Conservation (phyloP, 1,140 invertebrate species). For the Halesus radiatus region DNA sequence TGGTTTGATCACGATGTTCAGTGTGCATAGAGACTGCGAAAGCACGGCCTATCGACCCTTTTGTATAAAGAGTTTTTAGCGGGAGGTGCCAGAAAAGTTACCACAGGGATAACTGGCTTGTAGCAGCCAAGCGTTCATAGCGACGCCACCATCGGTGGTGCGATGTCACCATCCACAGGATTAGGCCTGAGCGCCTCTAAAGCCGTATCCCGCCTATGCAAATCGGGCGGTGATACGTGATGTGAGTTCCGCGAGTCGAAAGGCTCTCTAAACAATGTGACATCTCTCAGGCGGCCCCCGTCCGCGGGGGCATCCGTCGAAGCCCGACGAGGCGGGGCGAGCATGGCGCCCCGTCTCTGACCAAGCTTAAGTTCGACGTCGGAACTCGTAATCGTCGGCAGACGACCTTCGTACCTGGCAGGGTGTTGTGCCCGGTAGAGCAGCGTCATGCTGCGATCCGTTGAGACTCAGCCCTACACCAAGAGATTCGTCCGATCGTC, state of each 20-base stretch:
- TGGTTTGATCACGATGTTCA: conserved; percentile 78
- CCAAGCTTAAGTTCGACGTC: no score
- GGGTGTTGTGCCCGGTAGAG: conserved; percentile 75
- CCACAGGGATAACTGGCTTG: conserved; percentile 87
- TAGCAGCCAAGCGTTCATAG: conserved; percentile 88
- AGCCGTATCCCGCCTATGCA: conserved; percentile 79
- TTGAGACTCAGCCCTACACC: conserved; percentile 71
- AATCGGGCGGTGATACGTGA: conserved; percentile 69
- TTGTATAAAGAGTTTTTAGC: conserved; percentile 81
- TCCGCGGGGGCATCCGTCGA: conserved; percentile 86
- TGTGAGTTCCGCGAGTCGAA: conserved; percentile 69
- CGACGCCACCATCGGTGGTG: conserved; percentile 82
- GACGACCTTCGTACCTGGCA: conserved; percentile 74
- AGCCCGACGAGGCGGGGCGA: conserved; percentile 81
- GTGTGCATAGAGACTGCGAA: conserved; percentile 79
- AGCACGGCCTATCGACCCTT: conserved; percentile 87
- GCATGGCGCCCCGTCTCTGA: no score
- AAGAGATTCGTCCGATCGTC: conserved; percentile 61
- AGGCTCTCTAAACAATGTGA: conserved; percentile 72
- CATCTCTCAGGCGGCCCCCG: conserved; percentile 76
- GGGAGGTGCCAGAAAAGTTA: conserved; percentile 89
- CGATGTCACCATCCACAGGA: conserved; percentile 86
- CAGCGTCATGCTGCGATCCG: conserved; percentile 71
- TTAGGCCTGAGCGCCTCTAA: conserved; percentile 90
- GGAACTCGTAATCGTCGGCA: no score